Evolutionary conservation across 2,113 vertebrate species (phyloP), one percentile per base, ranked within the genome.

Genomic region (Thunnus maccoyii): DNA sequence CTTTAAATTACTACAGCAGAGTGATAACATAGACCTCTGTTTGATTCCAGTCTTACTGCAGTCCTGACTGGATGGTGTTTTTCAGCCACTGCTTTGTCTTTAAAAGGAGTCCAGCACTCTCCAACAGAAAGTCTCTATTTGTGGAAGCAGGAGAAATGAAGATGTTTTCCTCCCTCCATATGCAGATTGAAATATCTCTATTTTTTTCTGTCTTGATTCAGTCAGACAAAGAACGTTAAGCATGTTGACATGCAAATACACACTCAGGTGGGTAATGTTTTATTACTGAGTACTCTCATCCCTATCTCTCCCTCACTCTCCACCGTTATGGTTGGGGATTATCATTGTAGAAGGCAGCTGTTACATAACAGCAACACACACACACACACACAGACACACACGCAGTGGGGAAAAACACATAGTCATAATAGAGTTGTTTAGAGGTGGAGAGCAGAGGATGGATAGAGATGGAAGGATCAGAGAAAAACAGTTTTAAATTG

Each of bases 351-450:
- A 70, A 58, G 61, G 50, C 58, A 74, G 81, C 74, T 58, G 64
- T 88, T 90, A 44, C 64, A 47, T 82, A 84, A 86, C 30, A 81
- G 56, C 56, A 71, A 77, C 71, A 81, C 86, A 62, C 48, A 44
- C 58, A 52, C 54, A 54, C 63, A 27, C 14, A 12, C 55, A 44
- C 58, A 63, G 60, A 22, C 47, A 32, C 25, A 3, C 1, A 41
- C 36, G 20, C 14, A 46, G 50, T 3, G 10, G 48, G 25, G 18
- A 5, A 22, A 44, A 46, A 54, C 22, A 47, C 55, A 22, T 8
- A 61, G 4, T 13, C 20, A 55, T n/a, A 20, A 66, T 47, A 36
- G 22, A 22, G 58, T 32, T 66, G 62, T 78, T 55, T 32, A 13
- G 62, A 48, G 11, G 20, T 7, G 20, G 30, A 32, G 44, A 3